These are phyloP conservation scores for Brachynemurus nebulosus DNA, from an alignment of 2,888 invertebrate species.

Conservation along the genomic window DNA sequence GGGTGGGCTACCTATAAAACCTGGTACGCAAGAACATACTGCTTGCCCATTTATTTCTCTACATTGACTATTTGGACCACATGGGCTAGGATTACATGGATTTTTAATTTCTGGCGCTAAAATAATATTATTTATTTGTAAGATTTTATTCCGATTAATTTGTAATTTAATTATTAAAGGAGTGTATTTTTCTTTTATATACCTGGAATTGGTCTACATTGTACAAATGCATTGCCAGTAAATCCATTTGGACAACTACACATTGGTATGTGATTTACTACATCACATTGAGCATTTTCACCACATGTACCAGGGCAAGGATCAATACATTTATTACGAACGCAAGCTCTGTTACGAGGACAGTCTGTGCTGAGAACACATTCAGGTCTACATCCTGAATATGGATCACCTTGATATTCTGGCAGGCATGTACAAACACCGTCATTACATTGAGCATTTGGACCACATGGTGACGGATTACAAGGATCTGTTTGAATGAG, in stretches of 20 bases:
- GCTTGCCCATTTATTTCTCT: conserved; percentile 48
- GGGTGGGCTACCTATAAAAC: conserved; percentile 49
- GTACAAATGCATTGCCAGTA: conserved; percentile 55
- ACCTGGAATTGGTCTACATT: conserved; percentile 39
- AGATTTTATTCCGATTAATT: neutral
- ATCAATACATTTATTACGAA: conserved; percentile 66
- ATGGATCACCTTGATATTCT: conserved; percentile 67
- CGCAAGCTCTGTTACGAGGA: conserved; percentile 58
- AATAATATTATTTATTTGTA: conserved; percentile 7
- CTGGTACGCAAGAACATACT: conserved; percentile 51
- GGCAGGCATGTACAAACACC: conserved; percentile 62
- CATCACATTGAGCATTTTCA: conserved; percentile 58
- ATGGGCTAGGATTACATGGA: conserved; percentile 50
- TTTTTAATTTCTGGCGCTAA: conserved; percentile 26
- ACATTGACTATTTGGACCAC: conserved; percentile 50
- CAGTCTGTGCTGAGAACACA: conserved; percentile 72
- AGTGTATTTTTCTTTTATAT: conserved; percentile 35
- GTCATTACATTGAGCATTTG: conserved; percentile 56
- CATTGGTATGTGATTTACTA: conserved; percentile 55
- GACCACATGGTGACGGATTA: conserved; percentile 55
- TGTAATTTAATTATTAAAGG: conserved; percentile 10
- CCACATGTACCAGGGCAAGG: conserved; percentile 75
- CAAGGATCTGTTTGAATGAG: conserved; percentile 40
- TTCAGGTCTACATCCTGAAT: conserved; percentile 64
- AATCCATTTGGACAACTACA: conserved; percentile 44